These are phyloP conservation scores for Carassius gibelio DNA, from an alignment of 2,113 vertebrate genomes.

Conservation along the genomic window DNA sequence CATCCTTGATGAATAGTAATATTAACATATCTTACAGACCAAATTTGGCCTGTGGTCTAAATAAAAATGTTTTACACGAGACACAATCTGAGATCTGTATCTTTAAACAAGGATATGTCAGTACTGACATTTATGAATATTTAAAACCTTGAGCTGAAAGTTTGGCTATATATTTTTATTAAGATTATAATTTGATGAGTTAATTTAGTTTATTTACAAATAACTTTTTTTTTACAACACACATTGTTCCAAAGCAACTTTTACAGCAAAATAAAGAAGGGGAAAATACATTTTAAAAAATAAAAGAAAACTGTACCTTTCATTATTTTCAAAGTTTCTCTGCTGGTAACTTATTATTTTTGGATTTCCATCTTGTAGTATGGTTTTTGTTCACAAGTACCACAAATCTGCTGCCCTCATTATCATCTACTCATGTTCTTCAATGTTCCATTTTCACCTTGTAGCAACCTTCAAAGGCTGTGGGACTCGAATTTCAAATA, in stretches of 20 bases:
- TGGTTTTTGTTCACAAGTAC: background rate
- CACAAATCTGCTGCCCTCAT: background rate
- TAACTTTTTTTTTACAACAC: background rate
- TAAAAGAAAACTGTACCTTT: no score
- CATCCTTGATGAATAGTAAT: no score
- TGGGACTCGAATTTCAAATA: constrained; percentile 24
- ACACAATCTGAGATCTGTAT: background rate
- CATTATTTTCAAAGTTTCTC: no score
- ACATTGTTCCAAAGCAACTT: background rate
- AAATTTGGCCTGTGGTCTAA: background rate
- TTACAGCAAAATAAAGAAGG: no score
- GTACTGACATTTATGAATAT: background rate
- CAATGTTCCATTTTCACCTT: constrained; percentile 15
- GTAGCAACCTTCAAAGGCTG: background rate
- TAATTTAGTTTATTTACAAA: background rate
- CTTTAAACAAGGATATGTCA: background rate
- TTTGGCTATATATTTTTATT: background rate
- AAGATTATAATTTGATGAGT: background rate
- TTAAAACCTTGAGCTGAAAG: background rate
- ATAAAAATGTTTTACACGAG: background rate
- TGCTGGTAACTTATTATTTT: background rate
- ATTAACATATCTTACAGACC: background rate
- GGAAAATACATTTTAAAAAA: no score
- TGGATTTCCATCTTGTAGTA: background rate
- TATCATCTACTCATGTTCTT: constrained; percentile 16